A percentile compares a stretch with the other conserved stretches of the same genome.
These are phyloP conservation scores for Eupleurogrammus muticus DNA, from an alignment of 2,797 vertebrate genomes.

Conservation along the genomic window DNA sequence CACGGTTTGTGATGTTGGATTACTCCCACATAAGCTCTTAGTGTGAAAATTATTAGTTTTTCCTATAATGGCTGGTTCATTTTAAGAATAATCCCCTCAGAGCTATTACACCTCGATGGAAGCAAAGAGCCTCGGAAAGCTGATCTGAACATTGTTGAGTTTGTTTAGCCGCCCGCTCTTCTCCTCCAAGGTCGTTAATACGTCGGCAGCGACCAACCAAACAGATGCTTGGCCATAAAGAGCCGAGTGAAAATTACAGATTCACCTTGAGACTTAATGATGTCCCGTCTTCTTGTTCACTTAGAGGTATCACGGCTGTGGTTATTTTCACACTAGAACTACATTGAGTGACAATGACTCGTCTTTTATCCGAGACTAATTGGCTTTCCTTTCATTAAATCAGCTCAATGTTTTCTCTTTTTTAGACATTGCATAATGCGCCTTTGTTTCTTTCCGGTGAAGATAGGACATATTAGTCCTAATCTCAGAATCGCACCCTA, in stretches of 20 bases:
- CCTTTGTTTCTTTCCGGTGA: slow-evolving; percentile 13
- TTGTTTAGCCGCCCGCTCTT: not conserved
- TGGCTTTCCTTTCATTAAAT: slow-evolving; percentile 13
- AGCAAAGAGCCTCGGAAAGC: not conserved
- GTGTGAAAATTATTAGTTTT: not conserved
- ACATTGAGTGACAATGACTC: not conserved
- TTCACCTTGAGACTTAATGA: not conserved
- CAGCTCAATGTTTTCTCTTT: not conserved
- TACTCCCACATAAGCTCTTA: not conserved
- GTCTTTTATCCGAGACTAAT: slow-evolving; percentile 22
- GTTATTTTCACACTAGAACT: not conserved
- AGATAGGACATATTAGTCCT: slow-evolving; percentile 8
- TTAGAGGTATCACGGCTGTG: not conserved
- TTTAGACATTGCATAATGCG: slow-evolving; percentile 18
- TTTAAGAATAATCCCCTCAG: not conserved
- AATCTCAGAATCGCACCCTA: slow-evolving; percentile 39
- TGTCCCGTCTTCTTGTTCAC: not conserved
- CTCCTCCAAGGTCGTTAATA: not conserved
- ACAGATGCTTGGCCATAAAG: not conserved
- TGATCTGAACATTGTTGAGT: not conserved
- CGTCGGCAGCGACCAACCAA: not conserved
- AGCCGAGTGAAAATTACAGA: slow-evolving; percentile 3
- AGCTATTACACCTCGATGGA: not conserved
- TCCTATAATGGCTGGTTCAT: not conserved
- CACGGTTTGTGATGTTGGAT: not conserved